phyloP scores from a whole-genome alignment of 92 coral and sea anemone genomes.

The Metridium senile region DNA sequence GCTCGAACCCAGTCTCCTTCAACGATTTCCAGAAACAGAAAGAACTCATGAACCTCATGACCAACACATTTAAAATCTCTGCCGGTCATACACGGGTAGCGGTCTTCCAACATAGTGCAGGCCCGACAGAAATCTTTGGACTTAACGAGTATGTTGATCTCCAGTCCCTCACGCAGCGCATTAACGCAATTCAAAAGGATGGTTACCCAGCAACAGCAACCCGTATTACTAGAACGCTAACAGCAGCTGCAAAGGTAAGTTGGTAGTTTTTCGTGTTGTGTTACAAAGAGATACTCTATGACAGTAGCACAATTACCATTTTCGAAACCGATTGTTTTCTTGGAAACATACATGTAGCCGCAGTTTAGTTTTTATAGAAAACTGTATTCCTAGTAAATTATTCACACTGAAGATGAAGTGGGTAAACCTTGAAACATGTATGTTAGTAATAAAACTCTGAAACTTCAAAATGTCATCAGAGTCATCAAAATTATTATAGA shows the following conservation, averaged over 20 bases:
- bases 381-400: no score
- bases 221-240: constrained; percentile 52
- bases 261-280: no score
- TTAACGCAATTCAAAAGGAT: constrained; percentile 30
- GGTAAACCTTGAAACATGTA: no score
- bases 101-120: constrained; percentile 56
- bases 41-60: constrained; percentile 52
- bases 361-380: no score
- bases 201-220: constrained; percentile 32
- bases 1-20: constrained; percentile 47
- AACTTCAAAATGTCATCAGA: no score
- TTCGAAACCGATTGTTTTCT: no score
- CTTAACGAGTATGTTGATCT: constrained; percentile 48
- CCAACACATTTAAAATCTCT: constrained; percentile 72
- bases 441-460: no score
- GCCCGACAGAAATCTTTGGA: constrained; percentile 54
- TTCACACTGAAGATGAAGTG: no score
- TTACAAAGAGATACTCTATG: no score
- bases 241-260: constrained; percentile 27
- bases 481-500: no score
- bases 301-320: no score
- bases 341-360: no score
- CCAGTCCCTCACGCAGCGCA: constrained; percentile 43
- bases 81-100: constrained; percentile 68
- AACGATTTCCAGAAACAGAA: constrained; percentile 48